A percentile compares a stretch with the other conserved stretches of the same genome.
phyloP scores from a whole-genome alignment of 1,140 invertebrate species.

The Drosophila asahinai region DNA sequence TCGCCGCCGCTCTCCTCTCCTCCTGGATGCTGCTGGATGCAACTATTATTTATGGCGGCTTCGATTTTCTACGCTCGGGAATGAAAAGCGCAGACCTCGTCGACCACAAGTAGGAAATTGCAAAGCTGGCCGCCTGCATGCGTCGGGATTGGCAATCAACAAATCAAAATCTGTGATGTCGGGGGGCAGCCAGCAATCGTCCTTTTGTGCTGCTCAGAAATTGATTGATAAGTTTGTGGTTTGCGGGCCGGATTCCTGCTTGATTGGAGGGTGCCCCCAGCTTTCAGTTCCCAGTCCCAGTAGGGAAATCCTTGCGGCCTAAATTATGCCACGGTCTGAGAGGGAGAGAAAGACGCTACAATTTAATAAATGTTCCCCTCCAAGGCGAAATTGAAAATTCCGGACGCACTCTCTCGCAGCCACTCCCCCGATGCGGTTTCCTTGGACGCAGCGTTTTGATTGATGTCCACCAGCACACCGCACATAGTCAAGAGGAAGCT shows the following conservation, averaged over 20 bases:
- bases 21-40: background rate
- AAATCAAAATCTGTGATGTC: conserved; percentile 64
- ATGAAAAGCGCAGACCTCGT: conserved; percentile 16
- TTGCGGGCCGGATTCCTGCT: conserved; percentile 15
- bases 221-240: conserved; percentile 67
- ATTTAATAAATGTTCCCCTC: conserved; percentile 78
- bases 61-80: conserved; percentile 27
- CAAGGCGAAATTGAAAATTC: conserved; percentile 79
- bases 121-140: conserved; percentile 39
- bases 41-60: conserved; percentile 52
- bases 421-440: conserved; percentile 4
- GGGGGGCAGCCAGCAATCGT: conserved; percentile 3
- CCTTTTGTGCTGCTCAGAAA: conserved; percentile 41
- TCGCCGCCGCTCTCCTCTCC: background rate
- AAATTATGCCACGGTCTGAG: conserved; percentile 66
- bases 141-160: conserved; percentile 56
- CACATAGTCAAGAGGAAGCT: conserved; percentile 43
- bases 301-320: conserved; percentile 49
- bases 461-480: conserved; percentile 67
- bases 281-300: background rate
- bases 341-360: conserved; percentile 47
- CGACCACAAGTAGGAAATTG: conserved; percentile 39
- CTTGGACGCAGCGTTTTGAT: conserved; percentile 59
- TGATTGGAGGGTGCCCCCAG: conserved; percentile 17
- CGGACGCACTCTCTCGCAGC: conserved; percentile 11